These are phyloP conservation scores for Macrosteles quadrilineatus DNA, from an alignment of 1,140 invertebrate genomes.

Conservation along the genomic window DNA sequence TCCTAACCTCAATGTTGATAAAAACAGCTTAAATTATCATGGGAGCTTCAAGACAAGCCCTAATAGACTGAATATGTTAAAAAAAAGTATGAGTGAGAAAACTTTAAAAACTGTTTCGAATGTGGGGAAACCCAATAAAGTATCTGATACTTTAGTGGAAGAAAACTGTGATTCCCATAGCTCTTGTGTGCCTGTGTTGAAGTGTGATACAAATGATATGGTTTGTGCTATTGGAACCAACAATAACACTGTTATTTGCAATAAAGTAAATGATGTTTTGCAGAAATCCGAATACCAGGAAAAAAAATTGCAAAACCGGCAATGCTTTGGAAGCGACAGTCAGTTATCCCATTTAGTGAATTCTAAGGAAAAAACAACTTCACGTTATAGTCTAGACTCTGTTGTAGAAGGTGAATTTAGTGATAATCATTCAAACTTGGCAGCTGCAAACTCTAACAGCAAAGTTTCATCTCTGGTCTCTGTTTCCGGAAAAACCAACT, in stretches of 20 bases:
- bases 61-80: slow-evolving; percentile 42
- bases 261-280: background rate
- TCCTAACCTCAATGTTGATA: slow-evolving; percentile 6
- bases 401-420: slow-evolving; percentile 11
- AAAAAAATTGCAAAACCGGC: background rate
- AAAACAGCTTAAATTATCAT: slow-evolving; percentile 43
- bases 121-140: too few species aligned
- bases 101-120: slow-evolving; percentile 12
- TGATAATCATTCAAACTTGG: background rate
- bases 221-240: too few species aligned
- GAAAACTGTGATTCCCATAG: too few species aligned
- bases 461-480: too few species aligned
- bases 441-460: too few species aligned
- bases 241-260: background rate
- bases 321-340: background rate
- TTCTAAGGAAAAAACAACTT: slow-evolving; percentile 16
- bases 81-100: slow-evolving; percentile 34
- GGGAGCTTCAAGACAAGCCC: slow-evolving; percentile 50
- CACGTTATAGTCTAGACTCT: slow-evolving; percentile 19
- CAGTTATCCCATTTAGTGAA: background rate
- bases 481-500: background rate
- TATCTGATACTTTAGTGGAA: too few species aligned
- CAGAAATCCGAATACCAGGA: background rate
- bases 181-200: too few species aligned
- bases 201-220: too few species aligned